Base-by-base conservation (phyloP, 92 coral and sea anemone species). In the Zoanthus solanderi region DNA sequence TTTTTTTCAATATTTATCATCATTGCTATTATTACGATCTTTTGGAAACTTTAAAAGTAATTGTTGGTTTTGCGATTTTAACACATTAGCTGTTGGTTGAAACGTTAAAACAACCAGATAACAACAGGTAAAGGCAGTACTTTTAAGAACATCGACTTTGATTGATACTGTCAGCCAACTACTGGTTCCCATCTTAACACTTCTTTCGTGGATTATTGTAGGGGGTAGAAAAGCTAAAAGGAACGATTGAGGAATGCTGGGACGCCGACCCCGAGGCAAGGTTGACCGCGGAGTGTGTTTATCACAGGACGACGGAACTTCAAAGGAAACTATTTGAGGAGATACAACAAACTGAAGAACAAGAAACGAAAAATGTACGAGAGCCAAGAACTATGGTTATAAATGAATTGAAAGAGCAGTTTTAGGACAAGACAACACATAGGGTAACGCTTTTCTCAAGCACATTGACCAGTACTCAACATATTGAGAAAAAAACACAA, bases 181-280 rank as follows among this genome's bases (percentile, higher is more conserved):
- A 9, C 42, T 74, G 78, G 17, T 71, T 8, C 78, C 37, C 16
- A 23, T 34, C 9, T 8, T 56, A 53, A 15, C 34, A 11, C 10
- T 9, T 67, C 12, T 42, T 9, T 11, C 13, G 44, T 48, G n/a
- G 45, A 69, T 17, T 50, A 54, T 28, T 72, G 73, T 47, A 91
- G 90, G 83, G 89, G 29, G 73, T 91, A 52, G 75, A 72, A 16
- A 75, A 52, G 57, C 54, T 95, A 17, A 84, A 88, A 76, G 80
- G 89, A 73, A 90, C 96, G 1, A 88, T 94, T 76, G 83, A 87
- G 54, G 97, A 95, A 79, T 95, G 97, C 78, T 92, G 95, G 98
- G 98, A 95, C 79, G 76, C 74, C 16, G 98, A 95, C 60, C 94
- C 98, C 2, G 98, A 95, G 72, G 98, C 98, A 9, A 88, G 98